Percentiles rank a stretch among this genome's conserved stretches.
Conservation (phyloP, 2,888 invertebrate species). For the Cheilosia vernalis region DNA sequence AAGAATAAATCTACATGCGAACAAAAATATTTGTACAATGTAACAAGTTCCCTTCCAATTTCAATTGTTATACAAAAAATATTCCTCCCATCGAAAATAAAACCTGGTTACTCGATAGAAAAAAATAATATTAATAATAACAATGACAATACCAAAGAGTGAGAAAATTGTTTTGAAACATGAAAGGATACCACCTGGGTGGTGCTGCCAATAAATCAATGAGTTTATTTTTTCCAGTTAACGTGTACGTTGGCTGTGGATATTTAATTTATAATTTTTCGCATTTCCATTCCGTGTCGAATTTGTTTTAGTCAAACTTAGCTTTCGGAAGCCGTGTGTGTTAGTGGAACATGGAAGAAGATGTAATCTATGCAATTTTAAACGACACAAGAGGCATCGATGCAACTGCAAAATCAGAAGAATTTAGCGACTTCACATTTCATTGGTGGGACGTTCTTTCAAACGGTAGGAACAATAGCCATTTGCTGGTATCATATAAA, state of each 20-base stretch:
- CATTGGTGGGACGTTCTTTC: slow-evolving; percentile 46
- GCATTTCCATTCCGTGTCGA: not conserved
- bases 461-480: slow-evolving; percentile 28
- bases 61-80: slow-evolving; percentile 6
- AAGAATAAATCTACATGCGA: not conserved
- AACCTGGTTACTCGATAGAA: not conserved
- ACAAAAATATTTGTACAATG: not conserved
- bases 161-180: not conserved
- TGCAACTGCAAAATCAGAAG: slow-evolving; percentile 26
- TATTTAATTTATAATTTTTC: not conserved
- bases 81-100: not conserved
- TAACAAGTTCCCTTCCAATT: slow-evolving; percentile 1
- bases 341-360: slow-evolving; percentile 78
- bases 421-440: slow-evolving; percentile 30
- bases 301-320: not conserved
- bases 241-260: not conserved
- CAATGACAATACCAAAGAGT: not conserved
- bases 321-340: slow-evolving; percentile 9
- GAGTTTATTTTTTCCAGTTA: not conserved
- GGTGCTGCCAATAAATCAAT: slow-evolving; percentile 3
- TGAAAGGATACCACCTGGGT: slow-evolving; percentile 24
- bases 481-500: slow-evolving; percentile 42
- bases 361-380: slow-evolving; percentile 78
- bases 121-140: not conserved
- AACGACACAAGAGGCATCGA: slow-evolving; percentile 76